These are phyloP conservation scores for Branchellion lobata DNA, from an alignment of 2,888 invertebrate genomes.

Conservation along the genomic window DNA sequence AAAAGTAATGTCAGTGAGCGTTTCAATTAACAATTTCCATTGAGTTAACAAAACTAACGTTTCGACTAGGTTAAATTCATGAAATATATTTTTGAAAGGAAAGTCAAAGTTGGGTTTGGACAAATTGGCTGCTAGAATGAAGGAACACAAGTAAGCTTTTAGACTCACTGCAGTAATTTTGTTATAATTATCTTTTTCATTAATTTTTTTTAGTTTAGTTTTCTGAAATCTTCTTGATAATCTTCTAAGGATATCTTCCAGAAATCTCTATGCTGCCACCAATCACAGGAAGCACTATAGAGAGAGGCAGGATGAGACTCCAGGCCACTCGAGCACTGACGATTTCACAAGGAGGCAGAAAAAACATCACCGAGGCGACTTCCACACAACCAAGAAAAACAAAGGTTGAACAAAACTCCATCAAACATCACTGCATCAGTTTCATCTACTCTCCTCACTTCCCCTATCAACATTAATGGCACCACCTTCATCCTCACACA, in stretches of 20 bases:
- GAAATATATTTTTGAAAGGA: background rate
- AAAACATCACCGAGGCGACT: background rate
- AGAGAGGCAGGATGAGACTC: conserved; percentile 11
- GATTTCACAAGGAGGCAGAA: background rate
- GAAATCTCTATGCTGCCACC: too few species aligned
- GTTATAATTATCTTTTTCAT: background rate
- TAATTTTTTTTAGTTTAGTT: too few species aligned
- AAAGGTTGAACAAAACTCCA: too few species aligned
- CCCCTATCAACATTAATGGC: too few species aligned
- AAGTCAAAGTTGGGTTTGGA: conserved; percentile 16
- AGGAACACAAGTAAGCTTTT: background rate
- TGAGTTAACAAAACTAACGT: background rate
- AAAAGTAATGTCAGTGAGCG: too few species aligned
- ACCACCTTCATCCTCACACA: too few species aligned
- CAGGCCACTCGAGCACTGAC: background rate
- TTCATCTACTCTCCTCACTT: too few species aligned
- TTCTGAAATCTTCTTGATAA: too few species aligned
- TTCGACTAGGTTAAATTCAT: too few species aligned
- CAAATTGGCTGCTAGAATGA: background rate
- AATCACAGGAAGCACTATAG: too few species aligned
- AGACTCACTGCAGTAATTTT: background rate
- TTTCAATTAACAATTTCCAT: background rate
- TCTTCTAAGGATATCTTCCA: too few species aligned
- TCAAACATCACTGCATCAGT: too few species aligned
- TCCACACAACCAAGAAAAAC: background rate